phyloP scores from a whole-genome alignment of 2,113 vertebrate genomes.

The Carassius gibelio region DNA sequence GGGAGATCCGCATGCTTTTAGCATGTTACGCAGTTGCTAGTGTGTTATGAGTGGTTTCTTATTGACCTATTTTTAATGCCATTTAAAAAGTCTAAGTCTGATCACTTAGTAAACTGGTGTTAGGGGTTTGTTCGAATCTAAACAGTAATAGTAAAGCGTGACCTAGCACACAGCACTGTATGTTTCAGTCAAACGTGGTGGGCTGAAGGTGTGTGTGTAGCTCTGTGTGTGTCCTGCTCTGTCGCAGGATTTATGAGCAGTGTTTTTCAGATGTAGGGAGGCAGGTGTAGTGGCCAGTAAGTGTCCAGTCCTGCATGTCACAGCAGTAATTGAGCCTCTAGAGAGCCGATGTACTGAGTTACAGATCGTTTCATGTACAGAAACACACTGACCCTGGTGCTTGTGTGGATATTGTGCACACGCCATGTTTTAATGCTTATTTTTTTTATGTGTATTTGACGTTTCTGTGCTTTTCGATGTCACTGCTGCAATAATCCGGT shows the following conservation, averaged over 20 bases:
- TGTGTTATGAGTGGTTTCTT: too few species aligned
- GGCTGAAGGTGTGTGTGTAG: too few species aligned
- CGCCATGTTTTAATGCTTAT: neutral
- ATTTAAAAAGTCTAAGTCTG: too few species aligned
- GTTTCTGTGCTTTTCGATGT: neutral
- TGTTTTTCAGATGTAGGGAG: neutral
- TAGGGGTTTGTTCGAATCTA: too few species aligned
- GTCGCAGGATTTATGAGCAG: neutral
- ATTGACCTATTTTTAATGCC: too few species aligned
- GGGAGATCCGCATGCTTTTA: too few species aligned
- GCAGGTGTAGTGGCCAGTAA: neutral
- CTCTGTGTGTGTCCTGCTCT: neutral
- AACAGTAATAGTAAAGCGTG: too few species aligned
- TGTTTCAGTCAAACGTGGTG: too few species aligned
- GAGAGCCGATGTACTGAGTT: neutral
- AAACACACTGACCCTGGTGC: neutral
- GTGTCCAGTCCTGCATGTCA: neutral
- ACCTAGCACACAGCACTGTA: too few species aligned
- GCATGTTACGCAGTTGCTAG: too few species aligned
- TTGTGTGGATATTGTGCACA: slow-evolving; percentile 2
- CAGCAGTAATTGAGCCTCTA: neutral
- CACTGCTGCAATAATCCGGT: neutral
- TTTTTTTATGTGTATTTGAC: neutral
- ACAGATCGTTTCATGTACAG: neutral
- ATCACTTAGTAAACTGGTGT: too few species aligned